A percentile compares a stretch with the other conserved stretches of the same genome.
Conservation (phyloP, 2,113 vertebrate species). For the Dascyllus trimaculatus region DNA sequence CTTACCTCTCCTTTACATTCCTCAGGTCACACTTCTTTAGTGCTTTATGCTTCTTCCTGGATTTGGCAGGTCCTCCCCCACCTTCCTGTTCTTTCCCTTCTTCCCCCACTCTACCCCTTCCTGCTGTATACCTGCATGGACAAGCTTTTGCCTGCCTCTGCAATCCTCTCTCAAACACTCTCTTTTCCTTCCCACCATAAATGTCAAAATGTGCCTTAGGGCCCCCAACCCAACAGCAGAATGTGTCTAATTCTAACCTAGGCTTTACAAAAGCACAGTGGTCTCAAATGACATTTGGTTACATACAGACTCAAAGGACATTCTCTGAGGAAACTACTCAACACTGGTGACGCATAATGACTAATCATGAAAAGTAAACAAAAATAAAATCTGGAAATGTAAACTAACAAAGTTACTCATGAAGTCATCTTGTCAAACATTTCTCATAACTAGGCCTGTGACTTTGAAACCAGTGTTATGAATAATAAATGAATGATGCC, state of each 20-base stretch:
- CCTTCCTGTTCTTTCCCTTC: not conserved
- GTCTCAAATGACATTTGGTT: constrained; percentile 51
- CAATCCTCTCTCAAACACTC: constrained; percentile 37
- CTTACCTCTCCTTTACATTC: constrained; percentile 61
- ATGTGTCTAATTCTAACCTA: constrained; percentile 52
- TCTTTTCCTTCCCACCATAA: constrained; percentile 35
- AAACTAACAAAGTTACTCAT: not conserved
- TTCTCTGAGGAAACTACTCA: not conserved
- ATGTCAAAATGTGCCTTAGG: constrained; percentile 65
- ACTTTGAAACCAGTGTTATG: constrained; percentile 26
- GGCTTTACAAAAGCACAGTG: constrained; percentile 31
- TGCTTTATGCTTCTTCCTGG: constrained; percentile 48
- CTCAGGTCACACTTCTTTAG: constrained; percentile 51
- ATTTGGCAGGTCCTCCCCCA: constrained; percentile 52
- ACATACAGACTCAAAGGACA: constrained; percentile 3
- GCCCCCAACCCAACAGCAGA: constrained; percentile 20
- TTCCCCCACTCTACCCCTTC: constrained; percentile 11
- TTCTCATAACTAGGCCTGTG: constrained; percentile 5
- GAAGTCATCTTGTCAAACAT: not conserved
- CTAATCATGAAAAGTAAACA: not conserved
- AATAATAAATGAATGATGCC: constrained; percentile 51
- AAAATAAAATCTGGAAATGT: constrained; percentile 9
- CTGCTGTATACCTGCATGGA: constrained; percentile 53
- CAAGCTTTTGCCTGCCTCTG: constrained; percentile 63
- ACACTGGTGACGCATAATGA: not conserved